Conservation (phyloP, 2,888 invertebrate genomes). For the Latrodectus elegans region DNA sequence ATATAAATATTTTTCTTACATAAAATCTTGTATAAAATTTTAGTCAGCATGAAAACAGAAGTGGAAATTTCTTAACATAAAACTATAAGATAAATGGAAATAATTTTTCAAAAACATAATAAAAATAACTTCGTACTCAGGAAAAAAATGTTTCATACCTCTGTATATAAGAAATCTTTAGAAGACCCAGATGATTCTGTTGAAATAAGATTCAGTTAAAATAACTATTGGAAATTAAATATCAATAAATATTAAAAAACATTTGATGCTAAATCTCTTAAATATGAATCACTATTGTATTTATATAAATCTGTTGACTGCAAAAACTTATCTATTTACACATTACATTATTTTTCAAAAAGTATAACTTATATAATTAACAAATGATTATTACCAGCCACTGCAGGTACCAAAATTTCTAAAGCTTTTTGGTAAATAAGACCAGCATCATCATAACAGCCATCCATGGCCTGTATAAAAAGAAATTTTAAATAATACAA, state of each 20-base stretch:
- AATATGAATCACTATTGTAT: too few species aligned
- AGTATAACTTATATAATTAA: neutral
- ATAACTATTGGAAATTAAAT: neutral
- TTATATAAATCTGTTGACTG: too few species aligned
- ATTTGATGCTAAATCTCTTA: too few species aligned
- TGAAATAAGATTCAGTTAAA: slow-evolving; percentile 16
- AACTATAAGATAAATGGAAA: too few species aligned
- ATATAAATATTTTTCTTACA: too few species aligned
- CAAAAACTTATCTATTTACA: too few species aligned
- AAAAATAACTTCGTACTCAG: neutral
- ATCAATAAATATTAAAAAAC: neutral
- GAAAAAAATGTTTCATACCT: slow-evolving; percentile 17
- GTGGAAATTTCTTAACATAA: too few species aligned
- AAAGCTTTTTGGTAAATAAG: slow-evolving; percentile 47
- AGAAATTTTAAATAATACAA: neutral
- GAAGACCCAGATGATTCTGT: slow-evolving; percentile 48
- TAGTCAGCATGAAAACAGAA: too few species aligned
- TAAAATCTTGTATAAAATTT: too few species aligned
- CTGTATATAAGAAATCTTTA: slow-evolving; percentile 55
- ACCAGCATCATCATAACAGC: slow-evolving; percentile 57
- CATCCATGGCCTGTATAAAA: slow-evolving; percentile 31
- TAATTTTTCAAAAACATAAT: too few species aligned
- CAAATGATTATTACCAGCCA: slow-evolving; percentile 27
- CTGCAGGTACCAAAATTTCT: slow-evolving; percentile 57
- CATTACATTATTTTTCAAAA: neutral